These are phyloP conservation scores for Drosophila pegasa DNA, from an alignment of 2,888 invertebrate species.

Conservation along the genomic window DNA sequence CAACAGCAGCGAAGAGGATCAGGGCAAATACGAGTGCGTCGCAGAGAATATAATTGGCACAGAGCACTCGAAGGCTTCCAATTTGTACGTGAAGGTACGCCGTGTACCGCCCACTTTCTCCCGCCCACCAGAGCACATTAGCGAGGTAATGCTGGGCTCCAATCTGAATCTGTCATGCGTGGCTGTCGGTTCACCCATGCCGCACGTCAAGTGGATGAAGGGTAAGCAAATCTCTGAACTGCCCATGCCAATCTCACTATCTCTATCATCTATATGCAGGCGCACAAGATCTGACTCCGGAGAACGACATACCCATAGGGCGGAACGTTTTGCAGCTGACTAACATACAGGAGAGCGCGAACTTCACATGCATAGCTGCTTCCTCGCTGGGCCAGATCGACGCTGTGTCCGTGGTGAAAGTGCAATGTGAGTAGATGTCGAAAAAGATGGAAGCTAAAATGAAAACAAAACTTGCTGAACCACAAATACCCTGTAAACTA, in stretches of 20 bases:
- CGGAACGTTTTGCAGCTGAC: slow-evolving; percentile 94
- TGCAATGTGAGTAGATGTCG: slow-evolving; percentile 92
- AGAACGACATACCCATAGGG: slow-evolving; percentile 93
- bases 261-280: slow-evolving; percentile 82
- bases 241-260: not conserved
- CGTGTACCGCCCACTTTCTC: slow-evolving; percentile 98
- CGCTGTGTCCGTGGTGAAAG: slow-evolving; percentile 94
- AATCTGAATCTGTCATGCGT: slow-evolving; percentile 97
- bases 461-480: not conserved
- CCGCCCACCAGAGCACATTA: slow-evolving; percentile 93
- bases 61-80: slow-evolving; percentile 95
- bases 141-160: slow-evolving; percentile 96
- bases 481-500: not conserved
- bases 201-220: slow-evolving; percentile 96
- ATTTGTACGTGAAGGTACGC: slow-evolving; percentile 97
- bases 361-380: slow-evolving; percentile 98
- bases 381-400: slow-evolving; percentile 97
- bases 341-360: slow-evolving; percentile 95
- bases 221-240: slow-evolving; percentile 84
- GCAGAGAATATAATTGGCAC: slow-evolving; percentile 97
- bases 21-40: slow-evolving; percentile 98
- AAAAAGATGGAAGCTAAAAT: not conserved
- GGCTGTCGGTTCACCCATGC: slow-evolving; percentile 99
- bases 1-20: slow-evolving; percentile 95
- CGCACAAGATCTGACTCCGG: slow-evolving; percentile 93